phyloP scores from a whole-genome alignment of 2,888 invertebrate genomes.

The Anthrax anthrax region DNA sequence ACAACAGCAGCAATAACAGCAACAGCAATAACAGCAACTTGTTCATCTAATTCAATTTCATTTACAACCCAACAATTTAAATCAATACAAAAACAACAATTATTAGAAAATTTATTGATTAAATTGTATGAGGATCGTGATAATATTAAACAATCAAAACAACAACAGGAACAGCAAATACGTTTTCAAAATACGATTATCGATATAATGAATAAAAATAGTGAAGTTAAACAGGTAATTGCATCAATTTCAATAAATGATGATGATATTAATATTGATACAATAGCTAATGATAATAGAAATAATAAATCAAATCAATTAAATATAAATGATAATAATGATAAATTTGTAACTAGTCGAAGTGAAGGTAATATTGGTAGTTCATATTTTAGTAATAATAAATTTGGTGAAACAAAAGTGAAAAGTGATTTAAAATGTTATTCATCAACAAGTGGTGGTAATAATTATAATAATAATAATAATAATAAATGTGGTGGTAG shows the following conservation, averaged over 20 bases:
- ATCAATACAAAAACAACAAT: background rate
- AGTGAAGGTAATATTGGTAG: slow-evolving; percentile 1
- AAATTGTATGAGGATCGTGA: slow-evolving; percentile 32
- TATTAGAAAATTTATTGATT: slow-evolving; percentile 30
- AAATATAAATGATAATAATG: background rate
- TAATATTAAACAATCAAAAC: slow-evolving; percentile 17
- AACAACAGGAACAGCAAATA: background rate
- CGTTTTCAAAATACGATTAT: background rate
- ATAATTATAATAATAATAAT: no score
- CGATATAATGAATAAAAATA: slow-evolving; percentile 10
- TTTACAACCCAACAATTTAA: slow-evolving; percentile 2
- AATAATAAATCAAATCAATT: background rate
- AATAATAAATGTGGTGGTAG: slow-evolving; percentile 2
- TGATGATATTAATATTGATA: background rate
- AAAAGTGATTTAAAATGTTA: background rate
- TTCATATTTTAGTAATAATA: background rate
- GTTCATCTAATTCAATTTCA: no score
- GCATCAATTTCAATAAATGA: background rate
- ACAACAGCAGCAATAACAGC: slow-evolving; percentile 4
- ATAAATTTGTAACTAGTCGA: slow-evolving; percentile 1
- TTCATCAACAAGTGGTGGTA: no score
- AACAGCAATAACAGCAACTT: no score
- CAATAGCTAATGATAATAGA: slow-evolving; percentile 5
- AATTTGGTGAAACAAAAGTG: background rate
- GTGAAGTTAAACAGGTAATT: background rate